Conservation (phyloP, 2,113 vertebrate genomes). For the Picathartes gymnocephalus region DNA sequence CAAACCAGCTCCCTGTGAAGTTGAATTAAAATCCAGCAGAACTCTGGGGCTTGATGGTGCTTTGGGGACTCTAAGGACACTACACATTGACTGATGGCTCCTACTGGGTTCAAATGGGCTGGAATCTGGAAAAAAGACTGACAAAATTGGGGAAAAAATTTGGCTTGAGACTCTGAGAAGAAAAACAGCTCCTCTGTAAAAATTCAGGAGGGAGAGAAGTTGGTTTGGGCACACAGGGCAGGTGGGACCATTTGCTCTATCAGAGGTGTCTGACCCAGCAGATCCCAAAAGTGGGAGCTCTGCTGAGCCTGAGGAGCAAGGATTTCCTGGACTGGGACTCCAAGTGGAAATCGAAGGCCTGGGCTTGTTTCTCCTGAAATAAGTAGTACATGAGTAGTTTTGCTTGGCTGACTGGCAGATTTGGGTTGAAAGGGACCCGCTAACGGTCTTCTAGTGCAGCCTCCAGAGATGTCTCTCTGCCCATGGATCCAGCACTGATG, state of each 20-base stretch:
- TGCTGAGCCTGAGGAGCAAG: not conserved
- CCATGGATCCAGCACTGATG: not conserved
- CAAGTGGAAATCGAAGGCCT: not conserved
- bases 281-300: not conserved
- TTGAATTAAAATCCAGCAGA: not conserved
- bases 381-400: not conserved
- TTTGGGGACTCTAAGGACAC: accelerated
- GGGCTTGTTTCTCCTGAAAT: not conserved
- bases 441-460: not conserved
- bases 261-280: not conserved
- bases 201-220: not conserved
- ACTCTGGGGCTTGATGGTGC: not conserved
- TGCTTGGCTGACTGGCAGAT: not conserved
- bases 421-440: not conserved
- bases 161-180: not conserved
- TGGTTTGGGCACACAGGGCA: not conserved
- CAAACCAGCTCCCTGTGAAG: not conserved
- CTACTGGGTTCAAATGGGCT: not conserved
- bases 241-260: not conserved
- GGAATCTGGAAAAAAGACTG: not conserved
- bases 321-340: not conserved
- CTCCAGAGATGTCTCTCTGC: not conserved
- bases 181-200: not conserved
- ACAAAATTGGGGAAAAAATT: accelerated
- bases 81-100: not conserved